A percentile compares a stretch with the other conserved stretches of the same genome.
Evolutionary conservation across 2,888 invertebrate genomes (phyloP).

Genomic region (Dioctria rufipes): DNA sequence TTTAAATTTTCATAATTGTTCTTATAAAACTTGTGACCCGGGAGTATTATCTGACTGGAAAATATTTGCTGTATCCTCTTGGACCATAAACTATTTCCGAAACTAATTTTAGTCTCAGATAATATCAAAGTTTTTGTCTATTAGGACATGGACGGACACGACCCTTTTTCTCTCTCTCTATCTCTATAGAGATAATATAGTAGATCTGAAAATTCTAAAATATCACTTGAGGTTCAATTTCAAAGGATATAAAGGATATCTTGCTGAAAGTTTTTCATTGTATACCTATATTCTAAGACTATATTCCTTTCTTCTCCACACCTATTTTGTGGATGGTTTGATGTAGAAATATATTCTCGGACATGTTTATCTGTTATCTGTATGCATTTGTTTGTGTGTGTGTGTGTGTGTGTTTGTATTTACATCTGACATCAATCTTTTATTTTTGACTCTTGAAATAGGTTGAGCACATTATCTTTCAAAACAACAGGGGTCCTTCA

Average conservation of each 20-base stretch:
- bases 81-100: neutral
- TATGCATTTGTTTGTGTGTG: too few species aligned
- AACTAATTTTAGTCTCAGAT: neutral
- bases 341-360: too few species aligned
- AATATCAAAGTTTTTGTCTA: neutral
- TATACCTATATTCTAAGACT: neutral
- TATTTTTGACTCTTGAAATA: slow-evolving; percentile 31
- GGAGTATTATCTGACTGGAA: too few species aligned
- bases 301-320: neutral
- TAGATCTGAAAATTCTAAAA: neutral
- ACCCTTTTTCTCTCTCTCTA: neutral
- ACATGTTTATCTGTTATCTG: too few species aligned
- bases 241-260: slow-evolving; percentile 43
- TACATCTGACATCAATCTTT: slow-evolving; percentile 11
- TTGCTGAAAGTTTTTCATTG: slow-evolving; percentile 36
- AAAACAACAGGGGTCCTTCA: slow-evolving; percentile 20
- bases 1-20: too few species aligned
- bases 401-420: too few species aligned
- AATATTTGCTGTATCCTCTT: too few species aligned
- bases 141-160: neutral
- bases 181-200: slow-evolving; percentile 5
- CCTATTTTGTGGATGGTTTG: too few species aligned
- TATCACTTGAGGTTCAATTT: slow-evolving; percentile 47
- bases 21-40: too few species aligned
- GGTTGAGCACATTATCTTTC: slow-evolving; percentile 40